A percentile compares a stretch with the other conserved stretches of the same genome.
Evolutionary conservation across 1,140 invertebrate genomes (phyloP).

Genomic region (Andricus grossulariae): DNA sequence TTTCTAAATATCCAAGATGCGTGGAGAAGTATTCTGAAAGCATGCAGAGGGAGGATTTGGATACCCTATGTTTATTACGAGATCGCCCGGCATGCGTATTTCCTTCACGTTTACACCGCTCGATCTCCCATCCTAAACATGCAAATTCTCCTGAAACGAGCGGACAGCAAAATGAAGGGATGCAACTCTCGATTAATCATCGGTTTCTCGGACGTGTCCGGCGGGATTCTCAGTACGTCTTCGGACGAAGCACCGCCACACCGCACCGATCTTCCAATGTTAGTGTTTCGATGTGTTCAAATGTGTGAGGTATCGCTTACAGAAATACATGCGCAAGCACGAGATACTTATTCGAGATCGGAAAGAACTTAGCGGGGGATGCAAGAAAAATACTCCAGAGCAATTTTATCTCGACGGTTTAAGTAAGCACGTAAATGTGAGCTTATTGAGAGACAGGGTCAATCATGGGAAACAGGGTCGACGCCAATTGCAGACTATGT

Average conservation of each 20-base stretch:
- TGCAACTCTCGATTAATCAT: conserved; percentile 59
- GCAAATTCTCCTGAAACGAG: conserved; percentile 69
- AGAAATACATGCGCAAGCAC: neutral
- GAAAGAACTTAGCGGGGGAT: conserved; percentile 6
- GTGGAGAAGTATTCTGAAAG: conserved; percentile 54
- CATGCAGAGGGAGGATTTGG: conserved; percentile 55
- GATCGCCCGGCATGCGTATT: conserved; percentile 59
- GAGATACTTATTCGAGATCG: neutral
- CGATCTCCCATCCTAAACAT: conserved; percentile 67
- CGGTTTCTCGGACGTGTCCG: conserved; percentile 48
- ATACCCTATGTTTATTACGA: conserved; percentile 72
- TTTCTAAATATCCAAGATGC: conserved; percentile 36
- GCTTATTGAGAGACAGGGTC: conserved; percentile 20
- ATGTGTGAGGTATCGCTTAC: conserved; percentile 12
- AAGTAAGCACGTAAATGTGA: conserved; percentile 17
- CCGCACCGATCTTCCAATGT: neutral
- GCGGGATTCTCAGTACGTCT: conserved; percentile 59
- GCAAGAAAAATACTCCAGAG: conserved; percentile 3
- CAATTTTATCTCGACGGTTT: conserved; percentile 12
- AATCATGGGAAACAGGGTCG: conserved; percentile 18
- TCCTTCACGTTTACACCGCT: conserved; percentile 65
- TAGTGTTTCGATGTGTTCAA: too few species aligned
- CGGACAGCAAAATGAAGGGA: conserved; percentile 65
- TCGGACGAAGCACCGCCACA: conserved; percentile 43
- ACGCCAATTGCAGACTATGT: conserved; percentile 7